A percentile compares a stretch with the other conserved stretches of the same genome.
These are phyloP conservation scores for Aphidoletes aphidimyza DNA, from an alignment of 2,888 invertebrate species.

Conservation along the genomic window DNA sequence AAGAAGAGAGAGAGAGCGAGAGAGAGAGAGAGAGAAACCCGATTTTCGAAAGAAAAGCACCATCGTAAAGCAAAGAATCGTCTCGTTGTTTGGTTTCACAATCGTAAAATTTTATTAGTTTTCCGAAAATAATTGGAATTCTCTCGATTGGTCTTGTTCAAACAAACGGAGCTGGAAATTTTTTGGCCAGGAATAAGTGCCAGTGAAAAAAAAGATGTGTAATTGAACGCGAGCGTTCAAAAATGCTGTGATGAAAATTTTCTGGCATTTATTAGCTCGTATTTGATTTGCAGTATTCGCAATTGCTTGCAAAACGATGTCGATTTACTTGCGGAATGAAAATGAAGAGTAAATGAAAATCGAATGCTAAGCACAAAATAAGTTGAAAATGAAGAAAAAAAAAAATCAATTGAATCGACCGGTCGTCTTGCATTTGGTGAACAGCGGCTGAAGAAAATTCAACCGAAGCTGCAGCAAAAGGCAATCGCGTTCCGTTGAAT, in stretches of 20 bases:
- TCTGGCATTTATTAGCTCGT: too few relatives aligned
- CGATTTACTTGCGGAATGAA: not conserved
- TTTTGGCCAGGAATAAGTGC: too few relatives aligned
- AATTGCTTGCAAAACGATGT: too few relatives aligned
- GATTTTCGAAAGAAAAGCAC: not conserved
- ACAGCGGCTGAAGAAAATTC: not conserved
- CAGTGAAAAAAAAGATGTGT: not conserved
- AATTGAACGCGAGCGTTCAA: not conserved
- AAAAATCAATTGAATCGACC: slow-evolving; percentile 14
- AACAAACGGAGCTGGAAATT: too few relatives aligned
- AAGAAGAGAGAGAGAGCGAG: not conserved
- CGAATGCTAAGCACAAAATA: not conserved
- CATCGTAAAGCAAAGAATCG: not conserved
- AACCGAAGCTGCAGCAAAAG: not conserved
- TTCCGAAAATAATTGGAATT: not conserved
- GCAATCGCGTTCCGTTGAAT: too few relatives aligned
- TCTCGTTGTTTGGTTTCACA: not conserved
- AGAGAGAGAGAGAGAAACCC: too few relatives aligned
- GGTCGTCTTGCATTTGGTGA: not conserved
- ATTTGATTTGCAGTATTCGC: too few relatives aligned
- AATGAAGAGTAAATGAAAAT: not conserved
- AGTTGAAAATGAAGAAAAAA: not conserved
- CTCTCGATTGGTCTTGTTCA: not conserved
- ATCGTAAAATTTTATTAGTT: slow-evolving; percentile 46
- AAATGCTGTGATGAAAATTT: too few relatives aligned